phyloP scores from a whole-genome alignment of 1,140 invertebrate species.

The Episyrphus balteatus region DNA sequence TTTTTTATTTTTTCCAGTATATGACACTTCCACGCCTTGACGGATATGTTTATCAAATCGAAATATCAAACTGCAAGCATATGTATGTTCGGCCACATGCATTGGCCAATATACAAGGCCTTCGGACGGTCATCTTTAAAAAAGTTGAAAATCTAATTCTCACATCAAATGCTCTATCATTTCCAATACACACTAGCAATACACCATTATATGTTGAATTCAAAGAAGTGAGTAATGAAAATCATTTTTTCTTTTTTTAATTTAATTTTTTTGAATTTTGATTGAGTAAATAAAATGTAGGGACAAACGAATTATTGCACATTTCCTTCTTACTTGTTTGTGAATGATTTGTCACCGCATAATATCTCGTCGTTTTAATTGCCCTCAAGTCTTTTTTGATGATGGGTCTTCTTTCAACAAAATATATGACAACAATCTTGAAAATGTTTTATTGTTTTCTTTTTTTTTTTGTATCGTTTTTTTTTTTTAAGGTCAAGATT shows the following conservation, averaged over 20 bases:
- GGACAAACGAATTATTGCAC: neutral
- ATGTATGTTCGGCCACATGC: conserved; percentile 23
- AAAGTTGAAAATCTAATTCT: conserved; percentile 41
- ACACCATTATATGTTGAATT: conserved; percentile 30
- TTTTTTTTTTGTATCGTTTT: neutral
- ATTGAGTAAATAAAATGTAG: neutral
- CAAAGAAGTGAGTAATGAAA: conserved; percentile 13
- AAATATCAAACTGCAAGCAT: conserved; percentile 25
- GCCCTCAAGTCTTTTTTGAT: too few relatives aligned
- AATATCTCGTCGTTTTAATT: too few relatives aligned
- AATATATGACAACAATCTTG: neutral
- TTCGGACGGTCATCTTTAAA: conserved; percentile 39
- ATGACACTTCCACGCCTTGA: conserved; percentile 19
- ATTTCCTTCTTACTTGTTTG: neutral
- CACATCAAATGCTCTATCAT: conserved; percentile 22
- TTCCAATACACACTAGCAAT: conserved; percentile 24
- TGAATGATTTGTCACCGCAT: too few relatives aligned
- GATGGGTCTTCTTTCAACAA: too few relatives aligned
- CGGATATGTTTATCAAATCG: conserved; percentile 20
- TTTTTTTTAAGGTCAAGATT: conserved; percentile 33
- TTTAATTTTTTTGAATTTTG: too few relatives aligned
- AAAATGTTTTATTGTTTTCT: neutral
- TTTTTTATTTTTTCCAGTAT: conserved; percentile 10
- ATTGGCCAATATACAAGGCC: conserved; percentile 35
- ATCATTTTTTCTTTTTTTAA: too few relatives aligned